Percentiles rank a stretch among this genome's conserved stretches.
Evolutionary conservation across 2,888 invertebrate species (phyloP).

Genomic region (Agrotis puta): DNA sequence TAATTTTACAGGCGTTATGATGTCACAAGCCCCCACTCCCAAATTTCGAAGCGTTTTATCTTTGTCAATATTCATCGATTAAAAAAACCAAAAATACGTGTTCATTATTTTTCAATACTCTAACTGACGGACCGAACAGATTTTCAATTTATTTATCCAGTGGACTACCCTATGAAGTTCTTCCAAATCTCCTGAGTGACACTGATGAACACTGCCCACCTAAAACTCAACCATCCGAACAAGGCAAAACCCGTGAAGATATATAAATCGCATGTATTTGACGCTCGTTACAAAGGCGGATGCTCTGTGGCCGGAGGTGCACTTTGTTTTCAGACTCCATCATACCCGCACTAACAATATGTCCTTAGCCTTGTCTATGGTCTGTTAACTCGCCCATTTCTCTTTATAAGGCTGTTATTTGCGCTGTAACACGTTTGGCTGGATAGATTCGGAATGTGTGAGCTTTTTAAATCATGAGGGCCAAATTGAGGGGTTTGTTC

Average conservation of each 20-base stretch:
- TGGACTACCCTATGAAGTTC: not conserved
- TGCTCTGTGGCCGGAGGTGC: conserved; percentile 31
- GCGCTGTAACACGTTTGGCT: conserved; percentile 50
- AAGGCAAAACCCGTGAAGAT: conserved; percentile 43
- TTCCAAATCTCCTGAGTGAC: conserved; percentile 15
- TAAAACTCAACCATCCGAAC: conserved; percentile 21
- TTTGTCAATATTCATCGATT: too few species aligned
- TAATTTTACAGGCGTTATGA: too few species aligned
- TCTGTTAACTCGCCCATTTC: conserved; percentile 50
- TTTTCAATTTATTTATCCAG: too few species aligned
- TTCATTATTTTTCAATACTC: too few species aligned
- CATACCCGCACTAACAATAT: conserved; percentile 73
- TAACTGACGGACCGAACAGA: too few species aligned
- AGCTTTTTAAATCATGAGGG: conserved; percentile 55
- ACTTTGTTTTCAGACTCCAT: conserved; percentile 75
- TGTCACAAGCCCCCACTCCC: too few species aligned
- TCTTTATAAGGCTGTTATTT: conserved; percentile 65
- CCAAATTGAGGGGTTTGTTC: conserved; percentile 58
- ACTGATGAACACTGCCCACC: conserved; percentile 15
- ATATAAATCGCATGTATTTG: conserved; percentile 58
- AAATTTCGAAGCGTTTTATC: too few species aligned
- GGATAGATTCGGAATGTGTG: conserved; percentile 54
- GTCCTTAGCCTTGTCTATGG: conserved; percentile 64
- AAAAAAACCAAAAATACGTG: too few species aligned
- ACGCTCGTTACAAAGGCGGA: conserved; percentile 60